These are phyloP conservation scores for Tetraneura akinire DNA, from an alignment of 1,140 invertebrate species.

Conservation along the genomic window DNA sequence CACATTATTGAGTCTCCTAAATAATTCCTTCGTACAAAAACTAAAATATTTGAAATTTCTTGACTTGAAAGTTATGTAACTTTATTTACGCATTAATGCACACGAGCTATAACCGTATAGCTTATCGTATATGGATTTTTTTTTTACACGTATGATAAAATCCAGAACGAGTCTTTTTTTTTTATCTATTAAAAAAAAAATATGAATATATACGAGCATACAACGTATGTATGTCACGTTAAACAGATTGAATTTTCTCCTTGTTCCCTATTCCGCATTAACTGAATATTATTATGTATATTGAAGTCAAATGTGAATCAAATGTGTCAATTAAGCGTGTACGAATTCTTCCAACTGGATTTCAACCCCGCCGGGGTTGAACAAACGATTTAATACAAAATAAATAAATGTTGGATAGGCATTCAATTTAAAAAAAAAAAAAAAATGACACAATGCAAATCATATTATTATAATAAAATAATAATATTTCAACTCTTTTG, in stretches of 20 bases:
- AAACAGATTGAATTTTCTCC: background rate
- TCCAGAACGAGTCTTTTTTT: conserved; percentile 10
- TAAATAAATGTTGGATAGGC: background rate
- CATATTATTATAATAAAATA: background rate
- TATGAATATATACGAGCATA: no score
- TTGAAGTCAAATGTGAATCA: conserved; percentile 30
- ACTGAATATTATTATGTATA: no score
- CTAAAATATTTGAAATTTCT: background rate
- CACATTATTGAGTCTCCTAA: background rate
- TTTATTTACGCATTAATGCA: background rate
- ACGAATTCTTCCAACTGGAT: background rate
- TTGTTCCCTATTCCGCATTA: background rate
- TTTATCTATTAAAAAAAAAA: background rate
- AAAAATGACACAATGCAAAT: background rate
- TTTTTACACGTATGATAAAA: no score
- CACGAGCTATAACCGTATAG: no score
- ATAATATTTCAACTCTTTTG: background rate
- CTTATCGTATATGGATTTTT: background rate
- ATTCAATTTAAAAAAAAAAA: conserved; percentile 10
- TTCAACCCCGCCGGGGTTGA: background rate
- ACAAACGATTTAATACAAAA: background rate
- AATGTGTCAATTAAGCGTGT: conserved; percentile 34
- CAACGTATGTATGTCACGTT: background rate
- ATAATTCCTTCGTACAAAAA: no score
- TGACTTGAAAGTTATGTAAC: no score